Evolutionary conservation across 2,888 invertebrate genomes (phyloP).

Genomic region (Eilema caniola): DNA sequence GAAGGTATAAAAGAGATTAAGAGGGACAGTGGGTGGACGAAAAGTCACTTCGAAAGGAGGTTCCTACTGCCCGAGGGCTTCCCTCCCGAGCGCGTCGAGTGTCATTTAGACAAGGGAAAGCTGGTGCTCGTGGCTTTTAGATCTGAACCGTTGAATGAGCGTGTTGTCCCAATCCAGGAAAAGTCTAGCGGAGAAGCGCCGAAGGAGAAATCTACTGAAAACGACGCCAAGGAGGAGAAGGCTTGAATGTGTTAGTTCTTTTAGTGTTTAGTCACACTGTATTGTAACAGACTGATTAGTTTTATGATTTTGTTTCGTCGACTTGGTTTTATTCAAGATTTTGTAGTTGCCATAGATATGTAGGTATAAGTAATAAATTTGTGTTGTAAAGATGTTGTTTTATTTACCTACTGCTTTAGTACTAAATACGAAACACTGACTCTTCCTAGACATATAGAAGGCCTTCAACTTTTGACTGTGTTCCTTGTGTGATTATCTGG

Average conservation of each 20-base stretch:
- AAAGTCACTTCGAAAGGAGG: slow-evolving; percentile 91
- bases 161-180: slow-evolving; percentile 72
- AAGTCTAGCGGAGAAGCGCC: slow-evolving; percentile 50
- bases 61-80: slow-evolving; percentile 92
- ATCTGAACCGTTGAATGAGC: slow-evolving; percentile 71
- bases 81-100: slow-evolving; percentile 90
- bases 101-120: slow-evolving; percentile 92
- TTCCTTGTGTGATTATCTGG: too few relatives aligned
- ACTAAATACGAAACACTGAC: too few relatives aligned
- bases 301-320: background rate
- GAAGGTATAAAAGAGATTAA: slow-evolving; percentile 93
- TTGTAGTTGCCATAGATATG: too few relatives aligned
- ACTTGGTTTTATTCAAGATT: too few relatives aligned
- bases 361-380: slow-evolving; percentile 6
- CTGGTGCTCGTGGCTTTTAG: slow-evolving; percentile 89
- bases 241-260: background rate
- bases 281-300: slow-evolving; percentile 2
- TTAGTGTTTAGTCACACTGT: background rate
- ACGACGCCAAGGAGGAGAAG: slow-evolving; percentile 15
- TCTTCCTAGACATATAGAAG: too few relatives aligned
- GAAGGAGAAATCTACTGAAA: slow-evolving; percentile 10
- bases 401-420: too few relatives aligned
- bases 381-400: background rate
- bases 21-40: slow-evolving; percentile 91
- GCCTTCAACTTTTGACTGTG: too few relatives aligned